A percentile compares a stretch with the other conserved stretches of the same genome.
Conservation (phyloP, 2,888 invertebrate genomes). For the Melieria omissa region DNA sequence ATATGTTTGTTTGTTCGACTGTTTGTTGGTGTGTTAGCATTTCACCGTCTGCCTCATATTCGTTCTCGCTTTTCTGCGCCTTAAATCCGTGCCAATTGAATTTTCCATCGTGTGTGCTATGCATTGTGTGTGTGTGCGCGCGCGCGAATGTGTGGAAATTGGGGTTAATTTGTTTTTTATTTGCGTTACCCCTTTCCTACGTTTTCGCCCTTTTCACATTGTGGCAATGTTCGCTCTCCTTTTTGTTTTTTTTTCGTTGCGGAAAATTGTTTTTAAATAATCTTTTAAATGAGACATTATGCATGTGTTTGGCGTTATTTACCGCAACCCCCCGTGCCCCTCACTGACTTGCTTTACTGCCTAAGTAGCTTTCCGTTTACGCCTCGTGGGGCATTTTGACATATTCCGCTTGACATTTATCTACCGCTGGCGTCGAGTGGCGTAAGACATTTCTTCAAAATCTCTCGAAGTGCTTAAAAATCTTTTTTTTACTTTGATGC, state of each 20-base stretch:
- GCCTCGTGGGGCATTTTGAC: slow-evolving; percentile 33
- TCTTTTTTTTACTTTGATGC: too few relatives aligned
- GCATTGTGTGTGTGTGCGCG: not conserved
- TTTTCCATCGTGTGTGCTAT: not conserved
- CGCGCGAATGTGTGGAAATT: slow-evolving; percentile 21
- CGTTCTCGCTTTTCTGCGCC: not conserved
- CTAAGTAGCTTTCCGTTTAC: slow-evolving; percentile 19
- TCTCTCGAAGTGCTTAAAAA: too few relatives aligned
- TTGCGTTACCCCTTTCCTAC: not conserved
- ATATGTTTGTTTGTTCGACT: slow-evolving; percentile 44
- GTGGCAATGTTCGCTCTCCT: not conserved
- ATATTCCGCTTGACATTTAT: slow-evolving; percentile 33
- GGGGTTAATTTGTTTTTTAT: slow-evolving; percentile 35
- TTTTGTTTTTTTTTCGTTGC: not conserved
- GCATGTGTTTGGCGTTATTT: not conserved
- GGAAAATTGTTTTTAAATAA: not conserved
- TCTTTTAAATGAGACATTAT: slow-evolving; percentile 21
- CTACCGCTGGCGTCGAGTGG: slow-evolving; percentile 19
- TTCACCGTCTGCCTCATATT: slow-evolving; percentile 14
- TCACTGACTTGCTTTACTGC: slow-evolving; percentile 20
- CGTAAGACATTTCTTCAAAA: not conserved
- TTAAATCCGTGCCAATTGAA: not conserved
- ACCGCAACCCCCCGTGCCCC: not conserved
- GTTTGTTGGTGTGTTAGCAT: not conserved
- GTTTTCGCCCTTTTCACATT: not conserved